Base-by-base conservation (phyloP, 23 tunicate genomes). In the Trididemnum nubilum region DNA sequence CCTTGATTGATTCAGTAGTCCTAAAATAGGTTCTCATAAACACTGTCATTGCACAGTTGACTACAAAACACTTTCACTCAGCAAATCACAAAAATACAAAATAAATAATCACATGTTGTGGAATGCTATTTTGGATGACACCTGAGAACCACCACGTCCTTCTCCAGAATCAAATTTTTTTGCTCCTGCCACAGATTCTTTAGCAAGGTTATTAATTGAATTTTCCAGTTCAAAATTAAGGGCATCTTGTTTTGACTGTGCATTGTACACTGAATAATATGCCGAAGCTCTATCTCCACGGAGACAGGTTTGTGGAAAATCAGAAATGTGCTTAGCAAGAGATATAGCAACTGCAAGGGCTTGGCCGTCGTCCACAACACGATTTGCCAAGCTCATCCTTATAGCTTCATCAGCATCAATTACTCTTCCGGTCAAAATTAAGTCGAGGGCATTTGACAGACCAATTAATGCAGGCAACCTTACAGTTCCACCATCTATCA, bases 401-500 rank as follows among this genome's bases (percentile, higher is more conserved):
- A 19, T 33, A 23, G 96, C 88, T 28, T 90, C 96, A 18, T 80
- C 64, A 15, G 89, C 36, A 32, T 73, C 83, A n/a, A 90, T 35
- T 7, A 77, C 15, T 28, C 89, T 50, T 0, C 96, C 96, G 49
- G 96, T 90, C 34, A 90, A 73, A 22, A 85, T 90, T 0, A 90
- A 52, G 52, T 90, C 96, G 18, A 90, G 79, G 5, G 96, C 96
- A 36, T 76, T 65, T 25, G 96, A 90, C 30, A 90, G n/a, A 28
- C 96, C 96, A 49, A 90, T 75, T 64, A 90, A 73, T 25, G 96
- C 89, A 2, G 96, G 96, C 0, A 90, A 51, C 26, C 96, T 54
- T 64, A 90, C 86, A 33, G 96, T 83, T 19, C 96, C 85, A n/a
- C 96, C 96, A 81, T 90, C 96, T 30, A 90, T 90, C 1, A 90